phyloP scores from a whole-genome alignment of 2,113 vertebrate genomes.

The Phalacrocorax brasilianus region DNA sequence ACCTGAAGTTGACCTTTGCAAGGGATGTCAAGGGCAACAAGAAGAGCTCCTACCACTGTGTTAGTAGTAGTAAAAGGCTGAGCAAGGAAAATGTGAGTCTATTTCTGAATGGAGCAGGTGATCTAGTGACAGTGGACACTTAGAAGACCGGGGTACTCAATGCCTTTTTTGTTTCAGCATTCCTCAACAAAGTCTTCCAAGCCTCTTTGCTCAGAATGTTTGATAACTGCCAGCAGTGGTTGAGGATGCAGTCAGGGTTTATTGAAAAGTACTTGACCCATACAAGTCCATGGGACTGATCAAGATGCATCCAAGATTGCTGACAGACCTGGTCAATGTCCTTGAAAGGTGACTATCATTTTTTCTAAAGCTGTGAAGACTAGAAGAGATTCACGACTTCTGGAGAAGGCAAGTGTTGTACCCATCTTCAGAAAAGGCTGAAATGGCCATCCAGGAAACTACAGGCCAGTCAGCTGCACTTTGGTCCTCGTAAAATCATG shows the following conservation, averaged over 20 bases:
- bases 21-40: background rate
- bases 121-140: background rate
- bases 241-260: background rate
- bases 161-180: background rate
- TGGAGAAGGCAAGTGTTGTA: background rate
- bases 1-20: background rate
- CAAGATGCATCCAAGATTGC: background rate
- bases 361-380: background rate
- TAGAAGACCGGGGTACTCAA: background rate
- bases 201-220: background rate
- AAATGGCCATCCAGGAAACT: background rate
- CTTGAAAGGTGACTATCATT: background rate
- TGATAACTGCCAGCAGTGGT: background rate
- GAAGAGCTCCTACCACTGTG: background rate
- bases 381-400: background rate
- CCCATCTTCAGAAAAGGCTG: background rate
- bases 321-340: background rate
- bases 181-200: background rate
- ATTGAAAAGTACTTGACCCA: background rate
- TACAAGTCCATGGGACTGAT: background rate
- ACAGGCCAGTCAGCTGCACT: background rate
- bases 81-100: background rate
- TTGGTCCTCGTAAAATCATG: background rate
- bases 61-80: background rate
- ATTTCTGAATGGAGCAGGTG: background rate